Base-by-base conservation (phyloP, 2,888 invertebrate genomes). In the Eilema sororculum region DNA sequence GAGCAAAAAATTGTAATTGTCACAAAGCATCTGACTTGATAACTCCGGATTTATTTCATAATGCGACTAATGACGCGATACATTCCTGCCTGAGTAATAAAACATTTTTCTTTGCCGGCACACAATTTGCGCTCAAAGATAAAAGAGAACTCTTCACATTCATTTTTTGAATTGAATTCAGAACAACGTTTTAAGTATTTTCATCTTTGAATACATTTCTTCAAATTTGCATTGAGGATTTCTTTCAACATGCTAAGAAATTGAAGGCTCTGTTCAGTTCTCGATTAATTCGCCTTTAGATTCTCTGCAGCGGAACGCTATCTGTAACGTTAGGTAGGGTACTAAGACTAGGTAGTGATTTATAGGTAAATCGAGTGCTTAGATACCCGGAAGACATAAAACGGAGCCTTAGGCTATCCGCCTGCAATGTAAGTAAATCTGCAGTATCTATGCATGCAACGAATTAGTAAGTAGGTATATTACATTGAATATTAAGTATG, bases 311-410 rank as follows among this genome's bases (percentile, higher is more conserved):
- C 57, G 33, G n/a, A 57, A 33, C 8, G 56, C 28, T 28, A 16
- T 22, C 63, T 75, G 33, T 68, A 58, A 74, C 68, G 52, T 69
- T 60, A 64, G 70, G 74, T 66, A 69, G 65, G 52, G 60, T 64
- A 61, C 73, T 71, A 71, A 77, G 64, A 70, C 73, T 77, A 65
- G 69, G 59, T 72, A 74, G 59, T 71, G 70, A 79, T 80, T 79
- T 81, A 71, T 69, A 75, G 68, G 77, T 79, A 78, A 74, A 80
- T 78, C 74, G 72, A 69, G 69, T n/a, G 67, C 66, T 78, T 67
- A 61, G 65, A 73, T 72, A 67, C 30, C 75, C 75, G 70, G 65
- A 37, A 72, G 70, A 76, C 73, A 76, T 79, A 80, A 41, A 52
- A 52, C n/a, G 52, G 20, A 46, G n/a, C 52, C 20, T 46, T 52